Evolutionary conservation across 1,140 invertebrate genomes (phyloP).

Genomic region (Portunus trituberculatus): DNA sequence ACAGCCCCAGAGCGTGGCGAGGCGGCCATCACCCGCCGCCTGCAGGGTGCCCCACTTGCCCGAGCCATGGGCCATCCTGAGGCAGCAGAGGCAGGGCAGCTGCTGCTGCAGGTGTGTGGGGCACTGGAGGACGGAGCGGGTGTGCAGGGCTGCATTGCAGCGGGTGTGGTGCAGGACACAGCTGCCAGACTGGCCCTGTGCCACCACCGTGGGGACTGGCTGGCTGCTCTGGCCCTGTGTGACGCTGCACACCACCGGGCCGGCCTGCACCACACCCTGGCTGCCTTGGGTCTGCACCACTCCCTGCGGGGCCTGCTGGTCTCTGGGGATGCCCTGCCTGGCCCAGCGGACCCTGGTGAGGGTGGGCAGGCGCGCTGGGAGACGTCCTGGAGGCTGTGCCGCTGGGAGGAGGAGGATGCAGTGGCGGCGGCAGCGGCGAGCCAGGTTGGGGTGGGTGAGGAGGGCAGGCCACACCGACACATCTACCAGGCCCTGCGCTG

Average conservation of each 20-base stretch:
- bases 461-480: not conserved
- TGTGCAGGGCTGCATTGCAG: conserved; percentile 17
- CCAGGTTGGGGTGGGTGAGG: not conserved
- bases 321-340: not conserved
- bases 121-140: conserved; percentile 31
- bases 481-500: conserved; percentile 46
- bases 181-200: not conserved
- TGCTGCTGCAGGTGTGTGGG: not conserved
- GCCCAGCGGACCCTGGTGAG: not conserved
- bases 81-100: not conserved
- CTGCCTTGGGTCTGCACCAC: not conserved
- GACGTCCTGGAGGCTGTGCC: conserved; percentile 58
- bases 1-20: not conserved
- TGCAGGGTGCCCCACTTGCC: not conserved
- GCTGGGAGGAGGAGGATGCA: conserved; percentile 31
- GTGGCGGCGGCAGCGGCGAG: not conserved
- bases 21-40: not conserved
- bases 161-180: not conserved
- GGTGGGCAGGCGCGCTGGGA: conserved; percentile 17
- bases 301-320: not conserved
- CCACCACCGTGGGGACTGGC: conserved; percentile 46
- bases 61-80: not conserved
- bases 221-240: conserved; percentile 29
- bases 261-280: not conserved
- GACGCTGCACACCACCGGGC: conserved; percentile 14